Conservation (phyloP, 2,113 vertebrate species). For the Psephotus haematonotus region DNA sequence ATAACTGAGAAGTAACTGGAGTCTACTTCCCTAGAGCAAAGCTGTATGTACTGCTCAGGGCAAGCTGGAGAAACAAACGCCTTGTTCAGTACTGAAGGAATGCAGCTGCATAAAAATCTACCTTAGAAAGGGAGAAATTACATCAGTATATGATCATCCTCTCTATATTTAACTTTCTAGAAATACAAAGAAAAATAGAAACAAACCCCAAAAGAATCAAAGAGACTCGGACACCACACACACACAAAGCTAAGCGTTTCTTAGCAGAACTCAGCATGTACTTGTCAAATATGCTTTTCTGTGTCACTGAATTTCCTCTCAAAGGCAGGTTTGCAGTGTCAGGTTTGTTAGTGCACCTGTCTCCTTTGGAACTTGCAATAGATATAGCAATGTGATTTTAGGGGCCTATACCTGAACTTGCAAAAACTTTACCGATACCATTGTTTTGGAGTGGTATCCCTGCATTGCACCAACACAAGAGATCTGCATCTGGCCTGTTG, state of each 20-base stretch:
- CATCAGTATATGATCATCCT: background rate
- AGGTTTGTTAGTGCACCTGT: background rate
- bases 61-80: background rate
- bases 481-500: background rate
- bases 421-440: background rate
- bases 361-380: background rate
- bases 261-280: background rate
- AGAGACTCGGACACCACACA: background rate
- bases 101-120: background rate
- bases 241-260: background rate
- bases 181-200: background rate
- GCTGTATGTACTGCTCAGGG: background rate
- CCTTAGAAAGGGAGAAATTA: background rate
- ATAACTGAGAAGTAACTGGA: background rate
- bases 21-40: background rate
- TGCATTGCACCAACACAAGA: background rate
- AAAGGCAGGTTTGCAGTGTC: background rate
- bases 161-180: background rate
- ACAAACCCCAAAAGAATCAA: background rate
- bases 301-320: background rate
- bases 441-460: background rate
- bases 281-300: conserved; percentile 35
- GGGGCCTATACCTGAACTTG: background rate
- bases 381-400: background rate
- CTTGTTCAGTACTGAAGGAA: background rate